phyloP scores from a whole-genome alignment of 2,888 invertebrate species.

The Melinaea marsaeus region DNA sequence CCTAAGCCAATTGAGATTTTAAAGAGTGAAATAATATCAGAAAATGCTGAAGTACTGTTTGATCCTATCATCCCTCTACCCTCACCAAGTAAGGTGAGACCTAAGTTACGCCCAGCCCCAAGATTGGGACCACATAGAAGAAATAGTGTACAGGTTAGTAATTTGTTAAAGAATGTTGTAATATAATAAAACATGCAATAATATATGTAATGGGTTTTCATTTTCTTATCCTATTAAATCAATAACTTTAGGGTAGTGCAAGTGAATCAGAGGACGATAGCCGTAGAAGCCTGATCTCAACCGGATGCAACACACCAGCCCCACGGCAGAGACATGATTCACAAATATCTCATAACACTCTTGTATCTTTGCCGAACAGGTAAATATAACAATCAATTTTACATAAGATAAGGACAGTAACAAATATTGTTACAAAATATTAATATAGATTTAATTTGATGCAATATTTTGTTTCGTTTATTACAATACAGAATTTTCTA shows the following conservation, averaged over 20 bases:
- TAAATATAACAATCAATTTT: slow-evolving; percentile 25
- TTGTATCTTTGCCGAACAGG: slow-evolving; percentile 50
- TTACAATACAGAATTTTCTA: background rate
- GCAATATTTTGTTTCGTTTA: background rate
- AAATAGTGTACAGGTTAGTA: slow-evolving; percentile 78
- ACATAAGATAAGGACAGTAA: background rate
- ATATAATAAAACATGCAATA: background rate
- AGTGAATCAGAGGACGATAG: slow-evolving; percentile 84
- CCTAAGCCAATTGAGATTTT: slow-evolving; percentile 60
- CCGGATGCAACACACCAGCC: slow-evolving; percentile 45
- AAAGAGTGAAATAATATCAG: slow-evolving; percentile 68
- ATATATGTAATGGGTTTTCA: background rate
- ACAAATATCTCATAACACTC: slow-evolving; percentile 53
- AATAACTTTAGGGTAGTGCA: slow-evolving; percentile 71
- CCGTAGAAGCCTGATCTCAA: slow-evolving; percentile 50
- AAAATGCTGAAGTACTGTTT: slow-evolving; percentile 67
- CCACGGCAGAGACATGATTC: slow-evolving; percentile 62
- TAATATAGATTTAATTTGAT: no score
- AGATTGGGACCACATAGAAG: slow-evolving; percentile 80
- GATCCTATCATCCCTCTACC: slow-evolving; percentile 75
- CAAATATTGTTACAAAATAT: background rate
- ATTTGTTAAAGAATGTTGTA: background rate
- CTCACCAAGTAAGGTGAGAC: slow-evolving; percentile 80
- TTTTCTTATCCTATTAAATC: background rate
- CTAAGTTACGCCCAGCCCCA: slow-evolving; percentile 83